Conservation (phyloP, 2,797 vertebrate genomes). For the Rhyacichthys aspro region DNA sequence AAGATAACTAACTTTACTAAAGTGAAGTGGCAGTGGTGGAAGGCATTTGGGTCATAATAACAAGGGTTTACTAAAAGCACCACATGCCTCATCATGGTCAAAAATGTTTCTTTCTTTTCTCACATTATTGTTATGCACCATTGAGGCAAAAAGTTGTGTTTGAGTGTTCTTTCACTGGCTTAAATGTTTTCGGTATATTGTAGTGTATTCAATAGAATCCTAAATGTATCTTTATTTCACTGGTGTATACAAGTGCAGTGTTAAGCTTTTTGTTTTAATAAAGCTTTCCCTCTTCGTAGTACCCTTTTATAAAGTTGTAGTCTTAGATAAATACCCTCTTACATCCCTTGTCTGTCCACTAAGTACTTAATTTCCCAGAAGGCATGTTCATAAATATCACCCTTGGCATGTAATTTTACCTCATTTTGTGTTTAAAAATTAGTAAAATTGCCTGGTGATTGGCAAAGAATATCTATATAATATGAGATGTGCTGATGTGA, state of each 20-base stretch:
- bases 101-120: constrained; percentile 10
- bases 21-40: constrained; percentile 10
- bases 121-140: constrained; percentile 1
- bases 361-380: constrained; percentile 8
- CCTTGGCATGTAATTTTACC: constrained; percentile 18
- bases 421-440: neutral
- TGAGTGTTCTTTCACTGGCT: constrained; percentile 4
- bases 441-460: no score
- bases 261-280: neutral
- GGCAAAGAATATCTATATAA: no score
- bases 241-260: neutral
- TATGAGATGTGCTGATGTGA: constrained; percentile 24
- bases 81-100: constrained; percentile 4
- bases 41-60: constrained; percentile 37
- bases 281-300: neutral
- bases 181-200: no score
- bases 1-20: constrained; percentile 60
- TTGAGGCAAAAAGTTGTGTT: neutral
- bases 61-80: constrained; percentile 61
- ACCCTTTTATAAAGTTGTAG: no score
- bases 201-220: neutral
- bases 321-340: constrained; percentile 6
- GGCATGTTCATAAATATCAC: constrained; percentile 37
- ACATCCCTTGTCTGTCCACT: constrained; percentile 5
- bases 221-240: neutral